A percentile compares a stretch with the other conserved stretches of the same genome.
Conservation (phyloP, 2,888 invertebrate species). For the Cenopis cana region DNA sequence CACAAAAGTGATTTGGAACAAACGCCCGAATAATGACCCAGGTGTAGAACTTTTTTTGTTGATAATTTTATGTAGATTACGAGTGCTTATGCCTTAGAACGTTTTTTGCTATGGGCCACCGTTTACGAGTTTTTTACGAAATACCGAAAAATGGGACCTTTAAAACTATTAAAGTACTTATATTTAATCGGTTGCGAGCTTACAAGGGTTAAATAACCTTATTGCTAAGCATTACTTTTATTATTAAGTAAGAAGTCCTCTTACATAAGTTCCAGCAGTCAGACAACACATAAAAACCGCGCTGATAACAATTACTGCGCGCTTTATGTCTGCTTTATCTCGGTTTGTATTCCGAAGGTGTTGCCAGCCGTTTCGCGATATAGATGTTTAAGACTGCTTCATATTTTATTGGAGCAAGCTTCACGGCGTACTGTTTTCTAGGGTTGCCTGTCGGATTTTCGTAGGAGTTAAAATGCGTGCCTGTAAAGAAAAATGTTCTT, state of each 20-base stretch:
- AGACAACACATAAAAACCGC: constrained; percentile 39
- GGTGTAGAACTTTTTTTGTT: too few relatives aligned
- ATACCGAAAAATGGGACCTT: too few relatives aligned
- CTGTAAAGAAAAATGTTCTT: neutral
- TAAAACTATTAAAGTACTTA: too few relatives aligned
- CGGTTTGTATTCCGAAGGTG: constrained; percentile 79
- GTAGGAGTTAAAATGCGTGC: constrained; percentile 2
- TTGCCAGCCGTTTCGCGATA: constrained; percentile 77
- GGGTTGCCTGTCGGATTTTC: constrained; percentile 32
- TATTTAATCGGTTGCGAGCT: neutral
- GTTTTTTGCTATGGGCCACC: too few relatives aligned
- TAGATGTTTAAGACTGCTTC: constrained; percentile 79
- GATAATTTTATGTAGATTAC: too few relatives aligned
- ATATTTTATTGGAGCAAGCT: constrained; percentile 81
- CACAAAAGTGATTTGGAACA: too few relatives aligned
- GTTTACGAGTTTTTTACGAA: too few relatives aligned
- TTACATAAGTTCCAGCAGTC: constrained; percentile 38
- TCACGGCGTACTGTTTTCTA: constrained; percentile 53
- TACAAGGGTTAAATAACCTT: constrained; percentile 8
- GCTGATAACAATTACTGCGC: constrained; percentile 38
- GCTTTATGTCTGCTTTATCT: constrained; percentile 53
- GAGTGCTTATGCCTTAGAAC: too few relatives aligned
- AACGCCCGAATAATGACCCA: too few relatives aligned
- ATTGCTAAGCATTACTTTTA: constrained; percentile 1
- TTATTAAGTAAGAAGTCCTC: constrained; percentile 21